Base-by-base conservation (phyloP, 2,797 vertebrate genomes). In the Sciurus vulgaris region DNA sequence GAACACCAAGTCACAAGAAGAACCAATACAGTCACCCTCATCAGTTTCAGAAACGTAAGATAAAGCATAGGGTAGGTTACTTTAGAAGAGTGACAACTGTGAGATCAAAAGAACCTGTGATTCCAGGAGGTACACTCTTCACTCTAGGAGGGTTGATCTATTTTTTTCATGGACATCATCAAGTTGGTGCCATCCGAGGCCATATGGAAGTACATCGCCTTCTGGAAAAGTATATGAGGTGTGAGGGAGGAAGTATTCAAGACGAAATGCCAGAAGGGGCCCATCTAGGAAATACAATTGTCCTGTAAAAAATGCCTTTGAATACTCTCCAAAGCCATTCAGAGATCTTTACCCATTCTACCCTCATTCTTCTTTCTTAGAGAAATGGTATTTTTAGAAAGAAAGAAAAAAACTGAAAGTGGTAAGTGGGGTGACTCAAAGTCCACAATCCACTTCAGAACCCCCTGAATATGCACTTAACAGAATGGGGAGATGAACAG, bases 251-350 rank as follows among this genome's bases (percentile, higher is more conserved):
- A 93, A 83, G 44, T 51, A 94, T 61, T 89, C 56, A 89, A 95
- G 89, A 92, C 7, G 11, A 95, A 93, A 91, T 72, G 41, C n/a
- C 92, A 91, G 78, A 89, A 51, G 44, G 20, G 65, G 47, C 28
- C 67, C 20, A 84, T 51, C 44, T 63, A 93, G 61, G 79, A 93
- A 97, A 89, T 14, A 59, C 9, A 79, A 91, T 94, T 65, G 38
- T 76, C 87, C 88, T 86, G 28, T 65, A 88, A 41, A 97, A 93
- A 88, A 93, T 51, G 74, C 54, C 82, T 94, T 51, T 86, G 77
- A 95, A 92, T 54, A 44, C 30, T 77, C 73, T 83, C 87, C 95
- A 92, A 91, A 96, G 61, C 89, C n/a, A 94, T 93, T 83, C 44
- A 73, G 94, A 93, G 38, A 89, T 86, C 30, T 91, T 95, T 81